phyloP scores from a whole-genome alignment of 2,113 vertebrate species.

The Lagenorhynchus albirostris region DNA sequence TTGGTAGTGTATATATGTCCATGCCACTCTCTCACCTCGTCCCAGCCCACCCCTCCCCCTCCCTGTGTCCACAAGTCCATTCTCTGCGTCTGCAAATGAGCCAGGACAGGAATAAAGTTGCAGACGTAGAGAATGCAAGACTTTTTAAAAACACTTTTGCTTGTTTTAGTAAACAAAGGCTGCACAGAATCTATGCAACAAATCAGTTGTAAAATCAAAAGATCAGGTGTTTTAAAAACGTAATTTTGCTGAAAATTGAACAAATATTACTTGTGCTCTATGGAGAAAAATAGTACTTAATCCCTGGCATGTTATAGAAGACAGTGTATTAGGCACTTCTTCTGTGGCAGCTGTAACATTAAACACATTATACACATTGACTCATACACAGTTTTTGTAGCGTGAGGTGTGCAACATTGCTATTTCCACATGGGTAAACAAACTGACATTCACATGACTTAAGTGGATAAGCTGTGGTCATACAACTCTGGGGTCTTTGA shows the following conservation, averaged over 20 bases:
- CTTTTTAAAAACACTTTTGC: not conserved
- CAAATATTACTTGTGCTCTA: not conserved
- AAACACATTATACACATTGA: not conserved
- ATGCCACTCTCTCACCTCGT: too few species aligned
- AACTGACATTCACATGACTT: not conserved
- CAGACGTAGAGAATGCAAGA: too few species aligned
- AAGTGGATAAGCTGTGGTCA: not conserved
- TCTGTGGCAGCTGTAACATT: not conserved
- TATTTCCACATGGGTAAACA: not conserved
- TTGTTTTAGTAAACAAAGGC: not conserved
- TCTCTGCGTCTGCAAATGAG: too few species aligned
- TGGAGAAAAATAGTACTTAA: not conserved
- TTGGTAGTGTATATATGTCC: too few species aligned
- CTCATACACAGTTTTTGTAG: not conserved
- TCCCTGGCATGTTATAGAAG: not conserved
- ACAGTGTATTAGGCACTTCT: not conserved
- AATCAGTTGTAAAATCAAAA: not conserved
- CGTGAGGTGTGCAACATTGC: fast-evolving
- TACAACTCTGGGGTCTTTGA: not conserved
- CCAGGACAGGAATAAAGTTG: too few species aligned
- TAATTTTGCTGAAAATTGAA: not conserved
- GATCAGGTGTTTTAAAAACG: not conserved
- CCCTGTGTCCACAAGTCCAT: too few species aligned
- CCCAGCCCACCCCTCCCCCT: too few species aligned
- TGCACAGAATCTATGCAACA: not conserved